Evolutionary conservation across 2,888 invertebrate genomes (phyloP).

Genomic region (Diaperis boleti): DNA sequence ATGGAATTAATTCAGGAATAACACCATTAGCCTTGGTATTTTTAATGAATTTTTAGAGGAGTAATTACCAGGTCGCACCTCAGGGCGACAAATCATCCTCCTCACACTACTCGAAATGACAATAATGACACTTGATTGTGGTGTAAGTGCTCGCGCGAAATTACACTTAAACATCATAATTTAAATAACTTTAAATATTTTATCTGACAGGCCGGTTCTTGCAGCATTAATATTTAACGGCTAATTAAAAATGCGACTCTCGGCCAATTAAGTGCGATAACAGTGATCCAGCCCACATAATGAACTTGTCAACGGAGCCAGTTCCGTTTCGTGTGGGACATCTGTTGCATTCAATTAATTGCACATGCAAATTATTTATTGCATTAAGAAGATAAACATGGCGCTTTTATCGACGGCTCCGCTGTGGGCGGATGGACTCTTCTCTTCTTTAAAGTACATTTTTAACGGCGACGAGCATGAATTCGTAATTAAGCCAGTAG

Average conservation of each 20-base stretch:
- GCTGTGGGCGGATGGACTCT: conserved; percentile 33
- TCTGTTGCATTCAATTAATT: conserved; percentile 48
- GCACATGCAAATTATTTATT: conserved; percentile 49
- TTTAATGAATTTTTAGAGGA: conserved; percentile 17
- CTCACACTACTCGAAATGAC: conserved; percentile 9
- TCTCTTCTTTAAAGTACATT: conserved; percentile 16
- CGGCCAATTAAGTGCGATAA: conserved; percentile 45
- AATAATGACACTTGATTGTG: conserved; percentile 25
- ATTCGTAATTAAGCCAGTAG: conserved; percentile 24
- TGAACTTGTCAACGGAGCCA: conserved; percentile 50
- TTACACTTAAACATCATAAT: conserved; percentile 27
- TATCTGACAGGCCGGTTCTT: conserved; percentile 13
- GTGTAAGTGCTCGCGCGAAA: conserved; percentile 10
- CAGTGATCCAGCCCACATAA: conserved; percentile 46
- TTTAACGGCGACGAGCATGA: conserved; percentile 10
- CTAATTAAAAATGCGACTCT: conserved; percentile 20
- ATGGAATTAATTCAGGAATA: conserved; percentile 37
- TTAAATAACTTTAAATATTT: conserved; percentile 35
- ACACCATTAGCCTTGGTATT: conserved; percentile 16
- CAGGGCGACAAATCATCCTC: conserved; percentile 27
- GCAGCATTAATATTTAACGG: neutral
- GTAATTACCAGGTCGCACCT: conserved; percentile 27
- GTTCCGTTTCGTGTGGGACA: conserved; percentile 44
- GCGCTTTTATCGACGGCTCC: conserved; percentile 34
- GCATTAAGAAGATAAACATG: conserved; percentile 42